phyloP scores from a whole-genome alignment of 2,113 vertebrate genomes.

The Protobothrops flavoviridis region DNA sequence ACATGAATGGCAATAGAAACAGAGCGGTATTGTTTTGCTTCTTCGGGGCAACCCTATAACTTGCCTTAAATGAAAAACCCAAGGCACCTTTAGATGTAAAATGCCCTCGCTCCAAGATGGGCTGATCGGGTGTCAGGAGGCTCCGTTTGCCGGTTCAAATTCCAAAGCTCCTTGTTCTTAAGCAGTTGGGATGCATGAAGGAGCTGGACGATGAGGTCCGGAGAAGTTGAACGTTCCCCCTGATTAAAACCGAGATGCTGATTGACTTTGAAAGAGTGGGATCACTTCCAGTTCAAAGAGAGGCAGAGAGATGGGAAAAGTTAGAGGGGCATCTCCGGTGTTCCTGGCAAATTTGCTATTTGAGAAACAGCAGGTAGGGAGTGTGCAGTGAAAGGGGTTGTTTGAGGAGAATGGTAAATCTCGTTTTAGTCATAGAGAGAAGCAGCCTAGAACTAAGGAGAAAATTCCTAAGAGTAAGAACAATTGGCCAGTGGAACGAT shows the following conservation, averaged over 20 bases:
- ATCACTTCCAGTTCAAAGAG: constrained; percentile 60
- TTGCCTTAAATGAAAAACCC: constrained; percentile 74
- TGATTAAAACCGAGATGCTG: constrained; percentile 70
- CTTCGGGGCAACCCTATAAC: constrained; percentile 70
- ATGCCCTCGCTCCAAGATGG: constrained; percentile 69
- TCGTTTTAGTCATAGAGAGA: too few species aligned
- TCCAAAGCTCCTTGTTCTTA: constrained; percentile 59
- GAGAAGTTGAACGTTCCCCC: constrained; percentile 66
- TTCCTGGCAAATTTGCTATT: constrained; percentile 16
- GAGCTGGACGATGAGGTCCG: constrained; percentile 69
- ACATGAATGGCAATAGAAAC: constrained; percentile 79
- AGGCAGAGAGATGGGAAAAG: constrained; percentile 26
- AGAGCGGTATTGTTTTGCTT: constrained; percentile 79
- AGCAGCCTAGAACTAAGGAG: too few species aligned
- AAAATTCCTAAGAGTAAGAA: too few species aligned
- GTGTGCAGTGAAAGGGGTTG: neutral
- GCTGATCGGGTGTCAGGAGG: constrained; percentile 70
- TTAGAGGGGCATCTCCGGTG: neutral
- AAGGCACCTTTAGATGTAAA: constrained; percentile 68
- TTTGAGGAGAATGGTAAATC: too few species aligned
- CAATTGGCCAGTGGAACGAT: too few species aligned
- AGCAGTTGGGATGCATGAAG: constrained; percentile 56
- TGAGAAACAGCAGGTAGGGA: neutral
- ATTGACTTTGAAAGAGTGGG: constrained; percentile 71
- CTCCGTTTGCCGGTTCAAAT: constrained; percentile 57